phyloP scores from a whole-genome alignment of 2,888 invertebrate species.

The Hartigia nigra region DNA sequence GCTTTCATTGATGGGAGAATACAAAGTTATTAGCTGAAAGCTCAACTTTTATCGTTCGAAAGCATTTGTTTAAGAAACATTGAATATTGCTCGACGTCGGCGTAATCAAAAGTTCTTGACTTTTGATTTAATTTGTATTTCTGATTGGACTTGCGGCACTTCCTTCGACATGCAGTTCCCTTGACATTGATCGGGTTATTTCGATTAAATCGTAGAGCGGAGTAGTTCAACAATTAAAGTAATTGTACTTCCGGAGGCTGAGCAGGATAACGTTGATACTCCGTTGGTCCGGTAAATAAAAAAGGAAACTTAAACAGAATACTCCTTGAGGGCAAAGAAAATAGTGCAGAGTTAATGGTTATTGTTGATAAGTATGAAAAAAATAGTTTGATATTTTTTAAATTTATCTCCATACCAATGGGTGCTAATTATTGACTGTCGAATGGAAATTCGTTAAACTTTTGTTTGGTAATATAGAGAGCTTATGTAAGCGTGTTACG shows the following conservation, averaged over 20 bases:
- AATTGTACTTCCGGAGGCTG: constrained; percentile 30
- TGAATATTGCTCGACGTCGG: not conserved
- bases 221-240: constrained; percentile 17
- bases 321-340: not conserved
- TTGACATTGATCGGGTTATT: constrained; percentile 28
- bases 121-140: not conserved
- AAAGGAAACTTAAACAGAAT: constrained; percentile 10
- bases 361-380: not conserved
- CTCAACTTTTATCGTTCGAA: not conserved
- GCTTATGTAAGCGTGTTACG: not conserved
- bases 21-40: not conserved
- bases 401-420: not conserved
- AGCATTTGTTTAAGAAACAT: not conserved
- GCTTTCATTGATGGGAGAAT: not conserved
- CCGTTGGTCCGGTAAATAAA: constrained; percentile 32
- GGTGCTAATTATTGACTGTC: not conserved
- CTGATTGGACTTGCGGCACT: not conserved
- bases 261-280: constrained; percentile 31
- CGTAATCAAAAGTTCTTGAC: not conserved
- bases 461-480: not conserved
- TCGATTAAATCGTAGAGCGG: constrained; percentile 27
- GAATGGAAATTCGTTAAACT: not conserved
- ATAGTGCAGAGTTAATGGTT: not conserved
- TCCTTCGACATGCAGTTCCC: not conserved
- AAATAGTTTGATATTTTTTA: not conserved